Evolutionary conservation across 2,797 vertebrate genomes (phyloP), one percentile per base, ranked within the genome.

Genomic region (Hemitrygon akajei): DNA sequence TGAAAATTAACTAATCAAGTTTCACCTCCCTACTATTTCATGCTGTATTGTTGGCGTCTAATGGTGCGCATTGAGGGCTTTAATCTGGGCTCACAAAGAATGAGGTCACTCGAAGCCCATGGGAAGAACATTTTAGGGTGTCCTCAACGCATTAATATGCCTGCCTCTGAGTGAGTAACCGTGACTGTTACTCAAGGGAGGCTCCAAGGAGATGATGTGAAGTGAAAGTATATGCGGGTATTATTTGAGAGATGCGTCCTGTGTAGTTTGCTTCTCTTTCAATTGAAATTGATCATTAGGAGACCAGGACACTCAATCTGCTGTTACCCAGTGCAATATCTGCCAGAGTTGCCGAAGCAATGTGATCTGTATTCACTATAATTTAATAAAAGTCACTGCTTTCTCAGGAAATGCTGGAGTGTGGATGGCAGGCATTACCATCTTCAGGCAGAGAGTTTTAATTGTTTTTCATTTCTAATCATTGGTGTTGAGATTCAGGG

Each of bases 131-230:
- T 40, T 75, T 75, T 11, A 76, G n/a, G 14, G 14, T 56, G 22
- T 93, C 66, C 71, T 75, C 27, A n/a, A 76, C 40, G 34, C 37
- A 93, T 93, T 93, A 75, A 75, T 58, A 75, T 75, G 47, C 91
- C 40, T 12, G 20, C 20, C 69, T 92, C 89, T 11, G 66, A 71
- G 1, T 25, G 20, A 73, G 30, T 89, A 37, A 69, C 10, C 5
- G 14, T 76, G 71, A 34, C 27, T 91, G 20, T 91, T 25, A 66
- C 89, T 76, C 27, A 71, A 93, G 71, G 91, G 16, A 75, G 66
- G 69, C 20, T 92, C 37, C 89, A 71, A 37, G 69, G 22, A 40
- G 12, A 16, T 56, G 40, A 27, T 58, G 5, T 20, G 16, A 73
- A 56, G 40, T 76, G 27, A 93, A 73, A 93, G 47, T 76, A 47